Conservation (phyloP, 2,888 invertebrate genomes). For the Dynastes tityus region DNA sequence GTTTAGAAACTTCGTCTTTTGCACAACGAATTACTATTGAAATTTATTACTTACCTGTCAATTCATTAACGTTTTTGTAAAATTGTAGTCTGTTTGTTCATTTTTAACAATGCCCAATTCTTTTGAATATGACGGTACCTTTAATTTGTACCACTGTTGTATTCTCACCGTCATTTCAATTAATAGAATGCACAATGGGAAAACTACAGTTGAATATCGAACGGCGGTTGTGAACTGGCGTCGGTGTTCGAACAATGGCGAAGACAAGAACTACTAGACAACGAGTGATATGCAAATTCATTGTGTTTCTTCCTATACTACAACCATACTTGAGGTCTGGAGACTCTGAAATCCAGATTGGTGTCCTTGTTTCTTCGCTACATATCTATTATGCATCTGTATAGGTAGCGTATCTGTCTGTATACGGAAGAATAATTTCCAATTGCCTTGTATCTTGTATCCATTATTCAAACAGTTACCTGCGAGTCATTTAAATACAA, state of each 20-base stretch:
- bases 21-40: no score
- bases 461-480: conserved; percentile 10
- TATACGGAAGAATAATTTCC: conserved; percentile 28
- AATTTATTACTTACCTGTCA: no score
- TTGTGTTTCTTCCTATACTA: conserved; percentile 22
- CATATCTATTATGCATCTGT: neutral
- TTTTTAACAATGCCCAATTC: neutral
- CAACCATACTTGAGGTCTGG: neutral
- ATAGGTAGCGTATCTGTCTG: neutral
- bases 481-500: conserved; percentile 16
- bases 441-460: conserved; percentile 20
- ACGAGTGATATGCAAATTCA: conserved; percentile 39
- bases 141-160: neutral
- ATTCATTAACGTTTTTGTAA: no score
- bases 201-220: conserved; percentile 40
- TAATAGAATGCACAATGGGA: conserved; percentile 41
- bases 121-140: neutral
- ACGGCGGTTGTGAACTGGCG: conserved; percentile 6
- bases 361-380: conserved; percentile 8
- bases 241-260: conserved; percentile 22
- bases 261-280: conserved; percentile 29
- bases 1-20: no score
- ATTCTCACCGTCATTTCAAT: conserved; percentile 9
- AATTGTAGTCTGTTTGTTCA: no score
- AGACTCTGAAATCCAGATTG: conserved; percentile 6